phyloP scores from a whole-genome alignment of 2,888 invertebrate species.

The Chloromyia formosa region DNA sequence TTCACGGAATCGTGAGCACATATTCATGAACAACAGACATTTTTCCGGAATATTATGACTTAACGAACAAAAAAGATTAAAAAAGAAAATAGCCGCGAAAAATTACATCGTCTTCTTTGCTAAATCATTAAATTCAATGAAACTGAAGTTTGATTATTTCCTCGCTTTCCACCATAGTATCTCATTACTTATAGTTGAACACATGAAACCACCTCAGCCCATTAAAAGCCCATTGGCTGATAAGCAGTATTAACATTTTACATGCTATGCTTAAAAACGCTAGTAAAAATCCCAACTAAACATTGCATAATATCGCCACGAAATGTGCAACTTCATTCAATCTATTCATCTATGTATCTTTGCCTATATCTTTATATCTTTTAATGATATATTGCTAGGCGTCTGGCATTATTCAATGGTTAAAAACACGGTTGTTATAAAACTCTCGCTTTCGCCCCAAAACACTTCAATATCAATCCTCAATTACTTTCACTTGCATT shows the following conservation, averaged over 20 bases:
- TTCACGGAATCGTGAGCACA: too few species aligned
- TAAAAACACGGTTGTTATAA: slow-evolving; percentile 12
- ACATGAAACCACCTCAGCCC: not conserved
- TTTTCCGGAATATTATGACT: too few species aligned
- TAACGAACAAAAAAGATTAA: too few species aligned
- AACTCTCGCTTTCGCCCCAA: slow-evolving; percentile 40
- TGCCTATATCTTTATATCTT: not conserved
- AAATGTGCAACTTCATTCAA: slow-evolving; percentile 27
- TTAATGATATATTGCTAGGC: not conserved
- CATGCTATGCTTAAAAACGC: not conserved
- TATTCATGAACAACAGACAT: too few species aligned
- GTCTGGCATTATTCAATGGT: slow-evolving; percentile 19
- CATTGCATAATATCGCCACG: not conserved
- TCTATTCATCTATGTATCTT: not conserved
- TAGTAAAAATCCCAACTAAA: not conserved
- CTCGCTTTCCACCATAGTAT: not conserved
- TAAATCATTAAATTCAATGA: not conserved
- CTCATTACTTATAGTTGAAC: not conserved
- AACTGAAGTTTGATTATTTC: not conserved
- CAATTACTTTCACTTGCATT: slow-evolving; percentile 38
- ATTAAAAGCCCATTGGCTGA: not conserved
- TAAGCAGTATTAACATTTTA: not conserved
- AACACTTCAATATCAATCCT: slow-evolving; percentile 28
- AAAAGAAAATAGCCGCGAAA: too few species aligned
- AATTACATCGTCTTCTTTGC: not conserved